Evolutionary conservation across 2,113 vertebrate species (phyloP).

Genomic region (Equus quagga): DNA sequence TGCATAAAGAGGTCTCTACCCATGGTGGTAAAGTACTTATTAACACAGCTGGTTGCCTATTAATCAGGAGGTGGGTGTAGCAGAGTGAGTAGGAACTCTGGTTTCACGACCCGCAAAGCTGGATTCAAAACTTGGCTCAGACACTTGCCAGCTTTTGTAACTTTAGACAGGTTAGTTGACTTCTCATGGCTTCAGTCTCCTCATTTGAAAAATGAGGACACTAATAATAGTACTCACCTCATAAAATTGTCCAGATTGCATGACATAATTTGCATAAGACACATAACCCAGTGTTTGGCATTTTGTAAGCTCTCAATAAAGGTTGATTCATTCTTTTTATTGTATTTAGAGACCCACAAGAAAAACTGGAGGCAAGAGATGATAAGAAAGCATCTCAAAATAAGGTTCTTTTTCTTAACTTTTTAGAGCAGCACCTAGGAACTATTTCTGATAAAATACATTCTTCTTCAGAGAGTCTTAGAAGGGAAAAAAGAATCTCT

Average conservation of each 20-base stretch:
- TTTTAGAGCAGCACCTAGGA: conserved; percentile 37
- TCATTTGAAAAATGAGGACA: neutral
- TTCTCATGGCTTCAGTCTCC: neutral
- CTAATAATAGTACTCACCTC: neutral
- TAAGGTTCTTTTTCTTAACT: neutral
- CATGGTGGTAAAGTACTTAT: neutral
- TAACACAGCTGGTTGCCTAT: neutral
- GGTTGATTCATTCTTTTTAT: neutral
- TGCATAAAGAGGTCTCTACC: neutral
- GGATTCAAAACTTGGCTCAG: neutral
- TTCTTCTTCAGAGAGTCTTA: conserved; percentile 34
- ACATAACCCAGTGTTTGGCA: neutral
- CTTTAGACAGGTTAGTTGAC: neutral
- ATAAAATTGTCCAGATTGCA: neutral
- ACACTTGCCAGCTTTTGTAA: neutral
- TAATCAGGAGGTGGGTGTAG: too few species aligned
- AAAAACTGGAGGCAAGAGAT: conserved; percentile 2
- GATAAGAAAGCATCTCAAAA: conserved; percentile 43
- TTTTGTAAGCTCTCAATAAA: neutral
- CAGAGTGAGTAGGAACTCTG: neutral
- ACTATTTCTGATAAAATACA: conserved; percentile 52
- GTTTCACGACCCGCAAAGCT: neutral
- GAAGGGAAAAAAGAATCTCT: neutral
- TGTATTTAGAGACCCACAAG: neutral
- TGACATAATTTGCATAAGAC: neutral